Evolutionary conservation across 2,888 invertebrate species (phyloP).

Genomic region (Cephalotes varians): DNA sequence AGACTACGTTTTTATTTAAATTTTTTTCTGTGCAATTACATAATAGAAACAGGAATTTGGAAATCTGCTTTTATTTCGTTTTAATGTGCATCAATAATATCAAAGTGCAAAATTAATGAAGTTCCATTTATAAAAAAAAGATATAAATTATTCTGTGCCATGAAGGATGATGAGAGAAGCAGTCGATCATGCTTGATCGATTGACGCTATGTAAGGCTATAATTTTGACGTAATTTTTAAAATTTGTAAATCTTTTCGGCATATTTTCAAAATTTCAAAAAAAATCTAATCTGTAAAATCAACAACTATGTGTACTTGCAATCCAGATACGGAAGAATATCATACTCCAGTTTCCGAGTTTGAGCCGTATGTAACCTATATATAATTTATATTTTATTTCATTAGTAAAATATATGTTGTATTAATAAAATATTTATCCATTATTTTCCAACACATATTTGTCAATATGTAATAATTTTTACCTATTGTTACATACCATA

Average conservation of each 20-base stretch:
- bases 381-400: not conserved
- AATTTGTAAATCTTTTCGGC: not conserved
- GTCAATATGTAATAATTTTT: not conserved
- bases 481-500: too few relatives aligned
- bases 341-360: not conserved
- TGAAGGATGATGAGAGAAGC: constrained; percentile 13
- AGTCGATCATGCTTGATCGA: constrained; percentile 25
- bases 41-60: not conserved
- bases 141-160: not conserved
- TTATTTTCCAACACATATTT: not conserved
- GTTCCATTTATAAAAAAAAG: not conserved
- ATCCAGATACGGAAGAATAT: constrained; percentile 40
- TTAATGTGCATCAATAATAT: not conserved
- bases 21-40: not conserved
- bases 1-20: not conserved
- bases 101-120: not conserved
- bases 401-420: not conserved
- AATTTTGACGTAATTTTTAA: constrained; percentile 3
- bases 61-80: not conserved
- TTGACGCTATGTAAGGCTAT: constrained; percentile 10
- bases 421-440: not conserved
- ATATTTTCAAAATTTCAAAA: constrained; percentile 24
- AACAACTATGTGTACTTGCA: constrained; percentile 62
- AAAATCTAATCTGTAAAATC: not conserved
- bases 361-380: constrained; percentile 62